A percentile compares a stretch with the other conserved stretches of the same genome.
These are phyloP conservation scores for Eupleurogrammus muticus DNA, from an alignment of 2,797 vertebrate genomes.

Conservation along the genomic window DNA sequence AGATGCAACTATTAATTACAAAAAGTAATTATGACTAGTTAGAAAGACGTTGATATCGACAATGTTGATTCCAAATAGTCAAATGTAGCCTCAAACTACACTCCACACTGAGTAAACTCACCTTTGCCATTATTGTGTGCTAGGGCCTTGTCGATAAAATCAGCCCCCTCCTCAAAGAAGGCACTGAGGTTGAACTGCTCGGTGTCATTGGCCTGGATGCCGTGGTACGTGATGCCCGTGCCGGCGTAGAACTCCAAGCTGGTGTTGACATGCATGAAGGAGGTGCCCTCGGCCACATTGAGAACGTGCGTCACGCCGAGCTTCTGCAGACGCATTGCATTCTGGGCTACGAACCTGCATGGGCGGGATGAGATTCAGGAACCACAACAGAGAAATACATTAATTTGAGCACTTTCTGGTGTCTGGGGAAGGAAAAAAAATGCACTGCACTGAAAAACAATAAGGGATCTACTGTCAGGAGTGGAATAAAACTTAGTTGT, in stretches of 20 bases:
- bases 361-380: neutral
- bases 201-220: constrained; percentile 95
- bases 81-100: too few relatives aligned
- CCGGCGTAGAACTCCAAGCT: constrained; percentile 92
- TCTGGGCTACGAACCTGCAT: constrained; percentile 93
- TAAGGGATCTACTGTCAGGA: neutral
- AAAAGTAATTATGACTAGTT: too few relatives aligned
- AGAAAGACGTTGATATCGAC: too few relatives aligned
- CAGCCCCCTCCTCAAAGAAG: constrained; percentile 95
- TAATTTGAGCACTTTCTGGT: neutral
- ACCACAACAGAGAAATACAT: neutral
- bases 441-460: constrained; percentile 4
- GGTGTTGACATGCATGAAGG: constrained; percentile 99
- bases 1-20: too few relatives aligned
- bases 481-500: constrained; percentile 14
- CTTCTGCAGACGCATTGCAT: constrained; percentile 90
- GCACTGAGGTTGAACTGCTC: constrained; percentile 93
- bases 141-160: constrained; percentile 95
- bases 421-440: neutral
- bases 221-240: constrained; percentile 93
- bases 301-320: constrained; percentile 96
- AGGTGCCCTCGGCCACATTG: constrained; percentile 95
- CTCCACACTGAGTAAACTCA: constrained; percentile 55
- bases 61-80: too few relatives aligned
- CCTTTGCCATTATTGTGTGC: constrained; percentile 95